Percentiles rank a stretch among this genome's conserved stretches.
phyloP scores from a whole-genome alignment of 2,888 invertebrate genomes.

The Hecatera dysodea region DNA sequence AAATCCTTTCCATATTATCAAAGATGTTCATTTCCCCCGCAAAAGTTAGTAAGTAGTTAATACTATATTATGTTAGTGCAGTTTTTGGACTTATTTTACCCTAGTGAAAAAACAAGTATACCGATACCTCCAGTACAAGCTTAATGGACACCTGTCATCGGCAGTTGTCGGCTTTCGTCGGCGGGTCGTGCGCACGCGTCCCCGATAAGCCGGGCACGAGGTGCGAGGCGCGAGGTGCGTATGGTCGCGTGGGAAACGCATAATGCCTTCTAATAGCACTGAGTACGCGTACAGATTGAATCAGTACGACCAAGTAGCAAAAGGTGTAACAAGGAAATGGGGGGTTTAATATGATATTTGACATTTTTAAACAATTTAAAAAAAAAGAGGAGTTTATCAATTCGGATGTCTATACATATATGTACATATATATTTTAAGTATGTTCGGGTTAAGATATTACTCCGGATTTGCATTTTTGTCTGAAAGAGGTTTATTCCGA shows the following conservation, averaged over 20 bases:
- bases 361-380: no score
- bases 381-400: no score
- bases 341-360: neutral
- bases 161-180: conserved; percentile 54
- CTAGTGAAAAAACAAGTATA: neutral
- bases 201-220: conserved; percentile 69
- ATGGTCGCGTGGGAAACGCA: conserved; percentile 72
- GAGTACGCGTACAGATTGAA: conserved; percentile 49
- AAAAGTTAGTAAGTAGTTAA: no score
- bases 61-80: no score
- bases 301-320: conserved; percentile 33
- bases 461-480: no score
- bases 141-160: conserved; percentile 69
- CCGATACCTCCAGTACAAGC: conserved; percentile 11
- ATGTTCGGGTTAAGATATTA: no score
- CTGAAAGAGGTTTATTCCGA: no score
- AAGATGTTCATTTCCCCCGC: neutral
- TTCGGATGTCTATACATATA: no score
- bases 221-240: conserved; percentile 56
- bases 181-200: conserved; percentile 75
- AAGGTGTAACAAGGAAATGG: neutral
- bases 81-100: neutral
- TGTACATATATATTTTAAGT: no score
- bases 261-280: conserved; percentile 62
- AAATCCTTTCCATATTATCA: neutral